These are phyloP conservation scores for Vimba vimba DNA, from an alignment of 2,113 vertebrate genomes.

Conservation along the genomic window DNA sequence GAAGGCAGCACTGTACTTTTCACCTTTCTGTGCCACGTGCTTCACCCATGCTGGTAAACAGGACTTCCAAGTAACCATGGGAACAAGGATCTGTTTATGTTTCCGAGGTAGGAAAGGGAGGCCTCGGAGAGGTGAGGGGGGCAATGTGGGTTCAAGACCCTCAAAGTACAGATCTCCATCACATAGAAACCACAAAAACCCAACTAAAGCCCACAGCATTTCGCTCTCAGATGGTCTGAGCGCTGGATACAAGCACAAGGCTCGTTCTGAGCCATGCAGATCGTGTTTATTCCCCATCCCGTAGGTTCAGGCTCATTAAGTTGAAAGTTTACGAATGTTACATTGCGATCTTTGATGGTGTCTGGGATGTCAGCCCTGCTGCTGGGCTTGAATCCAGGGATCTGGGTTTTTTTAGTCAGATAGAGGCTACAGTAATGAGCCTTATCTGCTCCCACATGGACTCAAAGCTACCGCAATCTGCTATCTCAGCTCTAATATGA, in stretches of 20 bases:
- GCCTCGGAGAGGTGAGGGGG: slow-evolving; percentile 49
- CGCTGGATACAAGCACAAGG: background rate
- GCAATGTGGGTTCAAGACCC: slow-evolving; percentile 49
- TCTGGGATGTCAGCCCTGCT: slow-evolving; percentile 37
- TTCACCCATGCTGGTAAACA: slow-evolving; percentile 51
- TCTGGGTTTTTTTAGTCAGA: slow-evolving; percentile 33
- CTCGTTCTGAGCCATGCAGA: background rate
- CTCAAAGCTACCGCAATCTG: slow-evolving; percentile 55
- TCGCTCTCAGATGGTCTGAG: background rate
- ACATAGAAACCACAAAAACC: slow-evolving; percentile 42
- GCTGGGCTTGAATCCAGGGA: slow-evolving; percentile 41
- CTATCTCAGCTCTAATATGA: slow-evolving; percentile 54
- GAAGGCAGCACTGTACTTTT: slow-evolving; percentile 45
- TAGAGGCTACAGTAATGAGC: slow-evolving; percentile 50
- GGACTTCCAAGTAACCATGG: slow-evolving; percentile 48
- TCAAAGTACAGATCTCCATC: slow-evolving; percentile 38
- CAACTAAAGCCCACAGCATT: slow-evolving; percentile 4
- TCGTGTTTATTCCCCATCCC: slow-evolving; percentile 16
- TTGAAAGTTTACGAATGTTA: slow-evolving; percentile 40
- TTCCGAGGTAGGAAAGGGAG: slow-evolving; percentile 49
- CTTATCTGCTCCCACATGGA: slow-evolving; percentile 54
- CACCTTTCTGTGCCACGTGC: slow-evolving; percentile 43
- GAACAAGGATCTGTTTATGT: slow-evolving; percentile 55
- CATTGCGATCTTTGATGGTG: slow-evolving; percentile 31
- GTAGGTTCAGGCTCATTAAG: slow-evolving; percentile 26